Percentiles rank a stretch among this genome's conserved stretches.
These are phyloP conservation scores for Dicrostonyx torquatus DNA, from an alignment of 2,797 vertebrate genomes.

Conservation along the genomic window DNA sequence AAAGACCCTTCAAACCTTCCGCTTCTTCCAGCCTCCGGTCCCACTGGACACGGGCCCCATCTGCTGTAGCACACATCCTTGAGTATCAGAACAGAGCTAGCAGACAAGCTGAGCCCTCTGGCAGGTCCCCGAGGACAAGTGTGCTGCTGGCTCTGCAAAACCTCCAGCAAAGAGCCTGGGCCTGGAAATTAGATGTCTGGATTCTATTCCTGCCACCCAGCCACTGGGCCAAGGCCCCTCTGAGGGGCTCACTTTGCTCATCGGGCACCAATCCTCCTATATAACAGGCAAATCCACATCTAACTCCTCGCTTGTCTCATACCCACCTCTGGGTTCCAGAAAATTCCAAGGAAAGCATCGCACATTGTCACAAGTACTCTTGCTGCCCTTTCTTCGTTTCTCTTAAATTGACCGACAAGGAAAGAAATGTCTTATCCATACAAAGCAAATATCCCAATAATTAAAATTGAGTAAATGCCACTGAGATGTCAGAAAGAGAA, in stretches of 20 bases:
- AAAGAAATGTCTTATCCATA: not conserved
- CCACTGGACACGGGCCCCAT: slow-evolving; percentile 43
- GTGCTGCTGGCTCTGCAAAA: not conserved
- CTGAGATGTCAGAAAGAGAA: not conserved
- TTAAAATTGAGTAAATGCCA: not conserved
- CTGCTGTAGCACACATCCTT: not conserved
- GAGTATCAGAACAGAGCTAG: slow-evolving; percentile 73
- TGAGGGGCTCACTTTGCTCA: too few relatives aligned
- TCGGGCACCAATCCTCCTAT: not conserved
- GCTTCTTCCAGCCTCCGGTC: slow-evolving; percentile 58
- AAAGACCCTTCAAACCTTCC: slow-evolving; percentile 64
- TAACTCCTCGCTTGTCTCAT: not conserved
- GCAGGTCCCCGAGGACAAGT: slow-evolving; percentile 49
- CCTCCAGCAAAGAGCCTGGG: not conserved
- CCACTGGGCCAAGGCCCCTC: not conserved
- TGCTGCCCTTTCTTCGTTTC: not conserved
- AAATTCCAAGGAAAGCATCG: not conserved
- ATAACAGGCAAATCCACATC: not conserved
- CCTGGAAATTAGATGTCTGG: not conserved
- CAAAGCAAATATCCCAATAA: not conserved
- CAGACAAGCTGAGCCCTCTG: slow-evolving; percentile 73
- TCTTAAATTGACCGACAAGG: not conserved
- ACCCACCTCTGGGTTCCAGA: not conserved
- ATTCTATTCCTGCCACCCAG: not conserved
- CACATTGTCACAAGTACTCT: not conserved